These are phyloP conservation scores for Alaudala cheleensis DNA, from an alignment of 2,113 vertebrate species.

Conservation along the genomic window DNA sequence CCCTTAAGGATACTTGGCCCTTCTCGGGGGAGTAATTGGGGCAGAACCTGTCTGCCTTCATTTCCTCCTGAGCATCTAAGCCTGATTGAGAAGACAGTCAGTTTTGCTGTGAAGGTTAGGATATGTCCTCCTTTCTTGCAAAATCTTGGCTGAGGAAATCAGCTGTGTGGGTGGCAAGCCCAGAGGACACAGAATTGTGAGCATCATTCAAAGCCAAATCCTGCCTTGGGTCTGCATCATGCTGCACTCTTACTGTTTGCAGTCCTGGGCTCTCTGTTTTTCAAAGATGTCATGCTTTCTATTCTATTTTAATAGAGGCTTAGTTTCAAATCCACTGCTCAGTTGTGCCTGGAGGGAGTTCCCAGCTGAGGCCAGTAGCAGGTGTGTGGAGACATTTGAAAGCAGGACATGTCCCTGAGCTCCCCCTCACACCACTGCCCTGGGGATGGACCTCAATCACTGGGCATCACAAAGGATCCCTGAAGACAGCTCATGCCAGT, in stretches of 20 bases:
- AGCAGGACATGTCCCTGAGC: background rate
- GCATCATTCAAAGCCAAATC: background rate
- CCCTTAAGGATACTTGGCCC: background rate
- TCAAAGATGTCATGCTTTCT: background rate
- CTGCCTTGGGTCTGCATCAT: background rate
- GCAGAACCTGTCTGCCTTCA: background rate
- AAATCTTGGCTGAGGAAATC: background rate
- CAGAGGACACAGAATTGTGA: background rate
- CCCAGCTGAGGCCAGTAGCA: background rate
- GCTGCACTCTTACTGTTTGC: fast-evolving
- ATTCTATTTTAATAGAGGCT: background rate
- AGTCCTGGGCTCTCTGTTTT: background rate
- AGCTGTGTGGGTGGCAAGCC: background rate
- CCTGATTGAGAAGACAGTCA: background rate
- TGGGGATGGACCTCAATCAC: background rate
- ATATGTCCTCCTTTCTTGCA: background rate
- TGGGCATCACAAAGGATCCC: background rate
- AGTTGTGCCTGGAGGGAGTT: background rate
- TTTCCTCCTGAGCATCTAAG: background rate
- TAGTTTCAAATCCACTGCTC: background rate
- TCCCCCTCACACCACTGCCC: background rate
- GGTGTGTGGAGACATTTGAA: background rate
- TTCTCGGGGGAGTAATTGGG: background rate
- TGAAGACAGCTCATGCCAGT: background rate
- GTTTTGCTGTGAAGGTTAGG: background rate